A percentile compares a stretch with the other conserved stretches of the same genome.
Conservation (phyloP, 2,113 vertebrate species). For the Thalassarche chlororhynchos region DNA sequence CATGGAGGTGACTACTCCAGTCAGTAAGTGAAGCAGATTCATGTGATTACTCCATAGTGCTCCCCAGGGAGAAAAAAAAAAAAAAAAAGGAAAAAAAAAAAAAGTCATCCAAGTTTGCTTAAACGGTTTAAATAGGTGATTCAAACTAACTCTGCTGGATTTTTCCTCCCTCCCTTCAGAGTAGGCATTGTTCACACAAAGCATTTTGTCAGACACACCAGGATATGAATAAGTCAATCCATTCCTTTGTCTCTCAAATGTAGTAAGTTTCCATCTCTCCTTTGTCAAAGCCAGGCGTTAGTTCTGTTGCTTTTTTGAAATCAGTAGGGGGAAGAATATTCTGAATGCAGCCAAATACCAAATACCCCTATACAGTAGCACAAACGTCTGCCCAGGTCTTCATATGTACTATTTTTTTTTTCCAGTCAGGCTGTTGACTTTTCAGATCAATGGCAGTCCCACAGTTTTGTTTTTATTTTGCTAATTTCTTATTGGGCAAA, state of each 20-base stretch:
- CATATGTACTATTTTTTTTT: not conserved
- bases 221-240: slow-evolving; percentile 46
- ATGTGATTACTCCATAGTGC: not conserved
- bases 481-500: not conserved
- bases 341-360: not conserved
- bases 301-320: slow-evolving; percentile 32
- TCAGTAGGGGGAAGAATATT: not conserved
- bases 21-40: not conserved
- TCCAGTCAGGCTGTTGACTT: not conserved
- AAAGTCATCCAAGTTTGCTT: not conserved
- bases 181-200: slow-evolving; percentile 24
- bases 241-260: slow-evolving; percentile 43
- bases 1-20: not conserved
- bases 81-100: not conserved
- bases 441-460: not conserved
- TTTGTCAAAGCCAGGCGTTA: slow-evolving; percentile 14
- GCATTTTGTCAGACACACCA: slow-evolving; percentile 25
- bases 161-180: slow-evolving; percentile 9
- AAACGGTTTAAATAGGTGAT: slow-evolving; percentile 32
- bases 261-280: slow-evolving; percentile 14
- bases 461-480: slow-evolving; percentile 6
- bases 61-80: not conserved
- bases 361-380: not conserved
- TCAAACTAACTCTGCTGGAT: slow-evolving; percentile 32
- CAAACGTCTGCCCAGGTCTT: not conserved